Base-by-base conservation (phyloP, 2,113 vertebrate species). In the Oryzias celebensis region DNA sequence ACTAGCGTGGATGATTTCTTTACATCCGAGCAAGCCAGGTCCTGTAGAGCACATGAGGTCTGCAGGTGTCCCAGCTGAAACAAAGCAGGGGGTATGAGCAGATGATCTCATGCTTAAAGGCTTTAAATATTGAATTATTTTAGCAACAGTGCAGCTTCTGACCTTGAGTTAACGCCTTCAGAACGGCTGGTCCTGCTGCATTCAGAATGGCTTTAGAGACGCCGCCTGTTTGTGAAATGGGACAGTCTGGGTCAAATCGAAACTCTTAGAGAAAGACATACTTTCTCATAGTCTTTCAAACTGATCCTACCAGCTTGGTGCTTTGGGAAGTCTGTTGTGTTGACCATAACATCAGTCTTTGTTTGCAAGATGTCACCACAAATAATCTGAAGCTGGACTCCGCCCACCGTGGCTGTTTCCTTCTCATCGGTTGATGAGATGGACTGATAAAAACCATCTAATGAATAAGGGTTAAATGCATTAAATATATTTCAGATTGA, bases 261-360 rank as follows among this genome's bases (percentile, higher is more conserved):
- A 15, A 18, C 4, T 18, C 3, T 28, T 54, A 36, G 50, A 4
- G 8, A 57, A 3, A 49, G 6, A 48, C 3, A 36, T 8, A 4
- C 0, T 7, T 53, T 18, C 20, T 18, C 1, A 16, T 18, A n/a
- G 2, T 14, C 16, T 20, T 5, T 4, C 13, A 22, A 60, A 14
- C 2, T 7, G 4, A 36, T 45, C 42, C 2, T 72, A 88, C 87
- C 87, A 22, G 62, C 22, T 0, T 52, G 62, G 10, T 53, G 36
- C 1, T 4, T 42, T 3, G 8, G 36, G 57, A 87, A 87, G 6
- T 83, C 20, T 1, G 83, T 87, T 10, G 90, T 84, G 54, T 90
- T 91, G 67, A 90, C 71, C 41, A 91, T 86, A 53, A 68, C 81
- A 26, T 91, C 88, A 1, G 75, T 78, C 1, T 5, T 50, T 61